Conservation (phyloP, 92 coral and sea anemone species). For the Bergia puertoricense region DNA sequence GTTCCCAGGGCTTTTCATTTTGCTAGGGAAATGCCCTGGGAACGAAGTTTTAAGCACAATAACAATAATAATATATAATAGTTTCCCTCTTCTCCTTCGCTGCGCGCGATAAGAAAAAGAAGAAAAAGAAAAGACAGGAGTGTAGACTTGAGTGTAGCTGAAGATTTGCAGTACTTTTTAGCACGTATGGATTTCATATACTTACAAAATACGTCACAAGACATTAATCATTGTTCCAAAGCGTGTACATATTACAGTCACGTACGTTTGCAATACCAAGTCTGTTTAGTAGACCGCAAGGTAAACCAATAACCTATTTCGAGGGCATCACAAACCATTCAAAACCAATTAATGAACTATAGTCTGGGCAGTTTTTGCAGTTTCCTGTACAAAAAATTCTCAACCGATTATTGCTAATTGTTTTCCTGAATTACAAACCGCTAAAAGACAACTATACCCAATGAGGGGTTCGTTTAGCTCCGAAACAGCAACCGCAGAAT, state of each 20-base stretch:
- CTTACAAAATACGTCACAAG: background rate
- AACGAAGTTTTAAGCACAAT: too few relatives aligned
- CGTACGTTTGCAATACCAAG: background rate
- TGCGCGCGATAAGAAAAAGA: too few relatives aligned
- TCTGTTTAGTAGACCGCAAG: background rate
- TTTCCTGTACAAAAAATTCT: constrained; percentile 20
- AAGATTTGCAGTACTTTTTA: too few relatives aligned
- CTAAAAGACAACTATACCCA: background rate
- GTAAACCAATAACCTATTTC: constrained; percentile 17
- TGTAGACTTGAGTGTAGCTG: too few relatives aligned
- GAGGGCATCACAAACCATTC: constrained; percentile 15
- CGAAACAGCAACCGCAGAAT: constrained; percentile 7
- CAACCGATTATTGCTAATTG: constrained; percentile 27
- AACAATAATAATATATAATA: too few relatives aligned
- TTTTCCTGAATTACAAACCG: constrained; percentile 44
- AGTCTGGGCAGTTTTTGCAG: background rate
- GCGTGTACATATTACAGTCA: background rate
- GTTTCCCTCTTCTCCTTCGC: too few relatives aligned
- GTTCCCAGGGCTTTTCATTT: too few relatives aligned
- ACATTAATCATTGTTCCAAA: background rate
- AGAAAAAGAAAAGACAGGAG: background rate
- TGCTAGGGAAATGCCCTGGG: too few relatives aligned
- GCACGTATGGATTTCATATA: background rate
- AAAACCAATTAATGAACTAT: background rate
- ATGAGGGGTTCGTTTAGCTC: constrained; percentile 2